phyloP scores from a whole-genome alignment of 2,113 vertebrate species.

The Anhinga rufa region DNA sequence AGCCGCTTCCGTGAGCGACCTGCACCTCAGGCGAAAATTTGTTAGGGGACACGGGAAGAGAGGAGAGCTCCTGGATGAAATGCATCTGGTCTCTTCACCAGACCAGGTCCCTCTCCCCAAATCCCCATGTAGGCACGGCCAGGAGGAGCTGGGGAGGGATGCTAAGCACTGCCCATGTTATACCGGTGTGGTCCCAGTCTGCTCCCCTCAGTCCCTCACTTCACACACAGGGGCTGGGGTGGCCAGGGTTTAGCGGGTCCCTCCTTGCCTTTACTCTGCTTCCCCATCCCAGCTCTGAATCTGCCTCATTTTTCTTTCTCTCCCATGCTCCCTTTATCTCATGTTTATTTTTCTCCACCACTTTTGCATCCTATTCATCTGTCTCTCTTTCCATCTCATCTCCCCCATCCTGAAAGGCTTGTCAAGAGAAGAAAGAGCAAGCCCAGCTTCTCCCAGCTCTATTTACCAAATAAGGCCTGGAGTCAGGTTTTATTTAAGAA shows the following conservation, averaged over 20 bases:
- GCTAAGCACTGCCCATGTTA: accelerated
- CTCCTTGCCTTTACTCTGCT: neutral
- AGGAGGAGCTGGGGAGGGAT: neutral
- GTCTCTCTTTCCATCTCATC: constrained; percentile 6
- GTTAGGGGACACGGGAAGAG: neutral
- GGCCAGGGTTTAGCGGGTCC: neutral
- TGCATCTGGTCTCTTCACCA: too few relatives aligned
- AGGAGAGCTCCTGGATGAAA: neutral
- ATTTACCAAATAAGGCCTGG: constrained; percentile 43
- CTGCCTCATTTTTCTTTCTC: neutral
- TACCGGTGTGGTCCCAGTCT: neutral
- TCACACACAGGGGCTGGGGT: neutral
- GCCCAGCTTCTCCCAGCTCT: constrained; percentile 18
- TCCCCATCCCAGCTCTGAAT: neutral
- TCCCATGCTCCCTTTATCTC: neutral
- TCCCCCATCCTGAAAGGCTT: constrained; percentile 22
- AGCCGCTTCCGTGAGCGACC: neutral
- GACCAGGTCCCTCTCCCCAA: neutral
- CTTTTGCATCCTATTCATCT: constrained; percentile 29
- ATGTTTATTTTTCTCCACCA: neutral
- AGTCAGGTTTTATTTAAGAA: constrained; percentile 55
- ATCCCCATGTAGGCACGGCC: neutral
- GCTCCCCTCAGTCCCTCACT: accelerated
- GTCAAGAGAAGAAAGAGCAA: constrained; percentile 26
- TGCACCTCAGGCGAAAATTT: neutral